Conservation (phyloP, 2,113 vertebrate species). For the Nerophis ophidion region DNA sequence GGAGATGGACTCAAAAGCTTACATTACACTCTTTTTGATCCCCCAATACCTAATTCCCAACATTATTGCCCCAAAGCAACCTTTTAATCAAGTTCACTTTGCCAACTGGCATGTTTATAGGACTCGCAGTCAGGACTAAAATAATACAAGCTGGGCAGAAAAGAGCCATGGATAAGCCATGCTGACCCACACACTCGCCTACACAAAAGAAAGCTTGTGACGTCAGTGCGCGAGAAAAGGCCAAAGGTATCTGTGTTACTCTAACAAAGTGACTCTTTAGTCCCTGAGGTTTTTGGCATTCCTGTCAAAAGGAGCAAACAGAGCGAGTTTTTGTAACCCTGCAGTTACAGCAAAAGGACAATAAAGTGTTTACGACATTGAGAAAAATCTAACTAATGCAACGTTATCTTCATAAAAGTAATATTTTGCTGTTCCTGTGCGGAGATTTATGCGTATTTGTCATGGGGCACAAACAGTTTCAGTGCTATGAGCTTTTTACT, state of each 20-base stretch:
- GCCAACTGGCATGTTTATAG: constrained; percentile 18
- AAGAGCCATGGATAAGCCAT: constrained; percentile 18
- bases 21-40: constrained; percentile 16
- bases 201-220: constrained; percentile 16
- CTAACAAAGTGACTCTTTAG: constrained; percentile 8
- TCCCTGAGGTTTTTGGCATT: not conserved
- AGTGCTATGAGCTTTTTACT: not conserved
- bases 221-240: constrained; percentile 9
- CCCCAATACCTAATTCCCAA: constrained; percentile 17
- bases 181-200: constrained; percentile 27
- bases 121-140: constrained; percentile 19
- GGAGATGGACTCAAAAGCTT: constrained; percentile 10
- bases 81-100: constrained; percentile 25
- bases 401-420: not conserved
- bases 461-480: not conserved
- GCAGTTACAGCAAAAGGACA: not conserved
- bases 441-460: not conserved
- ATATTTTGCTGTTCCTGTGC: not conserved
- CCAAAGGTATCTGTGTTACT: constrained; percentile 10
- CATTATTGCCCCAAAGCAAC: constrained; percentile 16
- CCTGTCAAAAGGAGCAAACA: not conserved
- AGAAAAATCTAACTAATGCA: not conserved
- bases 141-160: constrained; percentile 23
- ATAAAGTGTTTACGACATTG: not conserved
- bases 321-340: not conserved